A percentile compares a stretch with the other conserved stretches of the same genome.
Conservation (phyloP, 1,140 invertebrate species). For the Ceratoteleas bidentatus region DNA sequence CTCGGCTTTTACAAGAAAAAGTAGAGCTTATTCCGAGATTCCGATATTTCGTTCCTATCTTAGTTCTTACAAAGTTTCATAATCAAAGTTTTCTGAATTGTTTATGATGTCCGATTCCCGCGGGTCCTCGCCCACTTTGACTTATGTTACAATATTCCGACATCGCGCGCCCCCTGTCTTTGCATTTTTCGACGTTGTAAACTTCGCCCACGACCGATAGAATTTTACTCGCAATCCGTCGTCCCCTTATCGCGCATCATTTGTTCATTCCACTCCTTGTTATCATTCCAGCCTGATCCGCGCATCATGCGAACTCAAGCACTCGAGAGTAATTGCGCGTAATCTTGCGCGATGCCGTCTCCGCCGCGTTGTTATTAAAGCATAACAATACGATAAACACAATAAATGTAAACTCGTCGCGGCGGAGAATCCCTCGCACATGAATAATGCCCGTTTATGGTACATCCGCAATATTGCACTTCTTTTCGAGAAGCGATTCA, state of each 20-base stretch:
- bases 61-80: slow-evolving; percentile 76
- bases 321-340: neutral
- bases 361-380: slow-evolving; percentile 17
- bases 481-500: slow-evolving; percentile 59
- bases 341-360: neutral
- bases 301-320: neutral
- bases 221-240: slow-evolving; percentile 37
- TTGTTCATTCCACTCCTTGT: slow-evolving; percentile 2
- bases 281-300: neutral
- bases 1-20: slow-evolving; percentile 67
- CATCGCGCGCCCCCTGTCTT: slow-evolving; percentile 44
- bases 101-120: slow-evolving; percentile 74
- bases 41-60: slow-evolving; percentile 66
- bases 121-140: slow-evolving; percentile 59
- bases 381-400: slow-evolving; percentile 34
- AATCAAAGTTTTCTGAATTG: slow-evolving; percentile 80
- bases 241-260: neutral
- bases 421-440: slow-evolving; percentile 34
- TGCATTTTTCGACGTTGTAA: slow-evolving; percentile 33
- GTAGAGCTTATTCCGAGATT: slow-evolving; percentile 61
- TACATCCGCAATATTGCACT: slow-evolving; percentile 54
- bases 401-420: slow-evolving; percentile 44
- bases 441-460: slow-evolving; percentile 60
- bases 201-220: slow-evolving; percentile 15
- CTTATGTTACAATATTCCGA: slow-evolving; percentile 65